Evolutionary conservation across 1,140 invertebrate species (phyloP), one percentile per base, ranked within the genome.

Genomic region (Lordiphosa clarofinis): DNA sequence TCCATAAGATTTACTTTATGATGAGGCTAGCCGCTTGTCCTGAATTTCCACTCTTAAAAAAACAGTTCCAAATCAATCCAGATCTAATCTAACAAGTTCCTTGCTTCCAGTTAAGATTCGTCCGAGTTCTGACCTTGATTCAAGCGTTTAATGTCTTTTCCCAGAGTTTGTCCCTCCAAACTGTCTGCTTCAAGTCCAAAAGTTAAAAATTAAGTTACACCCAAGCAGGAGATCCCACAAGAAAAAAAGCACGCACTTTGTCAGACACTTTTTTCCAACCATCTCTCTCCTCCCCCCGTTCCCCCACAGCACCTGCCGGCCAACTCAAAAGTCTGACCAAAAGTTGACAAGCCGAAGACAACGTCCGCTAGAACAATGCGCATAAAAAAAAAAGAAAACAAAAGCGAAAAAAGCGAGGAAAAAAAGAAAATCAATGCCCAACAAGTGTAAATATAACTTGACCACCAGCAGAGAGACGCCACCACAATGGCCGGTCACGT

Each of bases 361-460:
- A 63, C 42, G 42, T 47, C 10, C 9, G 46, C 15, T 59, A 72
- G 68, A 76, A 78, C 55, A 71, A 61, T 56, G 31, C 40, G 28
- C 39, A 40, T 36, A 48, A 59, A 71, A 73, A 56, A 44, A 19
- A 58, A 69, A 56, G 62, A 7, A 6, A 10, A 15, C 11, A 40
- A 33, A 56, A 31, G 21, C 36, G 9, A 52, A 21, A 59, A 46
- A 46, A 73, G 62, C 48, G 35, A 28, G 24, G 31, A 52, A 50
- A 56, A 55, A 36, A 24, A 28, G 38, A 43, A 37, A 82, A 82
- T 82, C 76, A 82, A 82, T 82, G 76, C 56, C 67, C 72, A 44
- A 81, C 76, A 82, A 82, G 76, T 82, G 78, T 78, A 78, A 82
- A 78, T 79, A 67, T 47, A 78, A 65, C 73, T 81, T 84, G 76